Base-by-base conservation (phyloP, 2,797 vertebrate genomes). In the Buceros bicornis region DNA sequence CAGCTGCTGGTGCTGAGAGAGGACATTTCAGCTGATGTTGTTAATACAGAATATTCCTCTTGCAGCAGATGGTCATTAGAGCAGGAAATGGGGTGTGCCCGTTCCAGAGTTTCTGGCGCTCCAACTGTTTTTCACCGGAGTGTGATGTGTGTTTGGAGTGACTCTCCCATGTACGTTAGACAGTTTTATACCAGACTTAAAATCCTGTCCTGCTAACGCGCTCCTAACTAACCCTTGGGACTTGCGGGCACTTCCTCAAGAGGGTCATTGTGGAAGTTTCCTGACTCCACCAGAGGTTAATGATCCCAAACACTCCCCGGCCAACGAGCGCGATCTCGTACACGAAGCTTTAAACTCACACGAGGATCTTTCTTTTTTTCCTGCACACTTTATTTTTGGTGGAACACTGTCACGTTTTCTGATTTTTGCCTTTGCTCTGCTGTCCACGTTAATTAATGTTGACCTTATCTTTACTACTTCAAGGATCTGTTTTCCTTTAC, bases 1-100 rank as follows among this genome's bases (percentile, higher is more conserved):
- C 87, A 93, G 80, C 87, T 95, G 89, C 50, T 73, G 53, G 18
- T 88, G 73, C 40, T 79, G 54, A 50, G 76, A 87, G 87, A 79
- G 80, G 64, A 76, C 24, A 8, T 48, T 91, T 70, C 11, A 13
- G 54, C 70, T 95, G 61, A 28, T 35, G 73, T 48, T 93, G 83
- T 82, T 91, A 76, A 25, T 82, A 80, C 72, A 80, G 82, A 86
- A 58, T 86, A 40, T 83, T 88, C 65, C 47, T 72, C 37, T 81
- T 81, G 4, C 13, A 79, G 79, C 58, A 42, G 35, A 42, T 81
- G 66, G 29, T 65, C 31, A 16, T 62, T 81, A 79, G 29, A 37
- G 77, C 5, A 83, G 66, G 87, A 76, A 73, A 35, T n/a, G 3
- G 13, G 28, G 10, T 33, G 51, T 58, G 56, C 48, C 83, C 70